Conservation (phyloP, 37 sponge, comb jelly and placozoan species). For the Oopsacas minuta region DNA sequence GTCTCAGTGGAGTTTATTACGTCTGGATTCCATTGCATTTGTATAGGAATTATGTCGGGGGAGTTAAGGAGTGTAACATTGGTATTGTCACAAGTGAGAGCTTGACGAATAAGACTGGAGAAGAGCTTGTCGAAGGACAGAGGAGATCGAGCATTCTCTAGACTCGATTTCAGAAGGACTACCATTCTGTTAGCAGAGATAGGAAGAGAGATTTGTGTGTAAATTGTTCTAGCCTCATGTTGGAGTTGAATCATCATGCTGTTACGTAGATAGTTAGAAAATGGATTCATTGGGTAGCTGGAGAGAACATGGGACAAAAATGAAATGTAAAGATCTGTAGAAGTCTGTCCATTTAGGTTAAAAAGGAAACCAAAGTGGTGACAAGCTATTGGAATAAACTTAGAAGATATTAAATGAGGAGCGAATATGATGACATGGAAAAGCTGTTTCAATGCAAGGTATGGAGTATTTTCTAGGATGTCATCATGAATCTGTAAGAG, state of each 20-base stretch:
- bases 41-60: background rate
- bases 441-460: background rate
- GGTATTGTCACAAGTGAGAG: background rate
- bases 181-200: conserved; percentile 14
- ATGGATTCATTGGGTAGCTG: background rate
- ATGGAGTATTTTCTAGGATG: background rate
- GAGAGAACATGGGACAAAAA: background rate
- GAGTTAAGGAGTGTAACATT: background rate
- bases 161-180: background rate
- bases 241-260: background rate
- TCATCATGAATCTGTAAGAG: background rate
- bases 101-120: background rate
- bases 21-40: background rate
- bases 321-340: background rate
- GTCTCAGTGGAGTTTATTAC: background rate
- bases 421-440: background rate
- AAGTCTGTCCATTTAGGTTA: background rate
- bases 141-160: background rate
- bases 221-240: background rate
- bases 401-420: background rate
- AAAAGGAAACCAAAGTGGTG: background rate
- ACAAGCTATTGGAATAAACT: background rate
- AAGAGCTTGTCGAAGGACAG: background rate
- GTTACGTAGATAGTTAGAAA: background rate
- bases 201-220: background rate